Evolutionary conservation across 2,113 vertebrate species (phyloP).

Genomic region (Melanerpes aurifrons): DNA sequence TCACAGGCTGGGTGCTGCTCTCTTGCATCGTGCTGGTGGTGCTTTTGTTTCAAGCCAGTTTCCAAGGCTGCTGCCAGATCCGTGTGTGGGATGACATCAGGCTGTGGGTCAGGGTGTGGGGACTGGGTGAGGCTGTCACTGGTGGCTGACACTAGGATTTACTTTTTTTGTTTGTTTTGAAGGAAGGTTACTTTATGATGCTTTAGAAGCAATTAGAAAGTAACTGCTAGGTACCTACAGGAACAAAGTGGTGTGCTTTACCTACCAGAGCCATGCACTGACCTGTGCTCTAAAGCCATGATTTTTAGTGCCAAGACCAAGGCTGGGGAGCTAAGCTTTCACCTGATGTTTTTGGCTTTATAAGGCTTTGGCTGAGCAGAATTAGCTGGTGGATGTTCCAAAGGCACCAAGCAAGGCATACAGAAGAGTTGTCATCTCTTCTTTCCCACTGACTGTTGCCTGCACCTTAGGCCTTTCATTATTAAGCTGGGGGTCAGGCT

Average conservation of each 20-base stretch:
- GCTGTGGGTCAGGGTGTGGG: background rate
- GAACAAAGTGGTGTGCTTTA: fast-evolving
- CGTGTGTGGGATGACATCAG: background rate
- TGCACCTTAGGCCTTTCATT: background rate
- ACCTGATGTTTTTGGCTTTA: background rate
- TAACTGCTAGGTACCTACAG: fast-evolving
- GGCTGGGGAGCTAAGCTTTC: background rate
- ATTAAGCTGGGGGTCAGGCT: background rate
- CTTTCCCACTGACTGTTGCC: fast-evolving
- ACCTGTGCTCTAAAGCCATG: fast-evolving
- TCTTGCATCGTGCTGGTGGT: fast-evolving
- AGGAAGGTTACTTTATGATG: background rate
- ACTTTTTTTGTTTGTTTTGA: background rate
- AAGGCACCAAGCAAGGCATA: fast-evolving
- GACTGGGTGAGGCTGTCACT: fast-evolving
- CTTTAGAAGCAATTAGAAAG: background rate
- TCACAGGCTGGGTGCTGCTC: fast-evolving
- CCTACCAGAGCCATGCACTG: fast-evolving
- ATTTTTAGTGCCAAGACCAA: background rate
- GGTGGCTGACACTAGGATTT: background rate
- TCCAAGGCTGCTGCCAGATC: background rate
- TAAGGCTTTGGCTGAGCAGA: background rate
- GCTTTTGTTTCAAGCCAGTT: background rate
- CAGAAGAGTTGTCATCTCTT: background rate
- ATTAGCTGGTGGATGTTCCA: background rate